Evolutionary conservation across 2,113 vertebrate genomes (phyloP).

Genomic region (Ivindomyrus marchei): DNA sequence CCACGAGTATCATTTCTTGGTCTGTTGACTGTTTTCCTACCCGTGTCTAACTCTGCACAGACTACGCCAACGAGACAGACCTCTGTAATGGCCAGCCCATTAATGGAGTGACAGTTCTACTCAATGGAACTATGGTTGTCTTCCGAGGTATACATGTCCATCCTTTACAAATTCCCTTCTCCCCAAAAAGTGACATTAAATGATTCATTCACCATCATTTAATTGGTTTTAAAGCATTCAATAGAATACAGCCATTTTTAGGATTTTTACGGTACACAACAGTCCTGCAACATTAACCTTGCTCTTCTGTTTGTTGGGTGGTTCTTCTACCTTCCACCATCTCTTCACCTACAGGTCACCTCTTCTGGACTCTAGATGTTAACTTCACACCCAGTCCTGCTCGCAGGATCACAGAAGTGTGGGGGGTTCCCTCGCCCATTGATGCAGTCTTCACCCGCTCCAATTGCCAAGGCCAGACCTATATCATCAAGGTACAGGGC

Average conservation of each 20-base stretch:
- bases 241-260: neutral
- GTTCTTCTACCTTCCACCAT: neutral
- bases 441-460: slow-evolving; percentile 81
- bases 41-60: slow-evolving; percentile 24
- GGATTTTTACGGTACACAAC: neutral
- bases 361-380: slow-evolving; percentile 76
- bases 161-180: neutral
- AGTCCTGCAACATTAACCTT: neutral
- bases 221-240: neutral
- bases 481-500: slow-evolving; percentile 77
- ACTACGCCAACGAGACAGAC: slow-evolving; percentile 54
- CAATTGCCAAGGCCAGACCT: slow-evolving; percentile 79
- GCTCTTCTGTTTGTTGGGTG: neutral
- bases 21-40: neutral
- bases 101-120: slow-evolving; percentile 68
- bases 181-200: neutral
- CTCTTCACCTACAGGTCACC: slow-evolving; percentile 57
- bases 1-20: neutral
- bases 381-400: slow-evolving; percentile 49
- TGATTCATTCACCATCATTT: neutral
- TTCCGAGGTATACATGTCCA: slow-evolving; percentile 69
- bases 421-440: slow-evolving; percentile 79
- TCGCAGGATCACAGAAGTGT: slow-evolving; percentile 66
- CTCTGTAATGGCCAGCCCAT: slow-evolving; percentile 73
- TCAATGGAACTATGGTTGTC: slow-evolving; percentile 74